Conservation (phyloP, 2,888 invertebrate species). For the Pterobdella sp. region DNA sequence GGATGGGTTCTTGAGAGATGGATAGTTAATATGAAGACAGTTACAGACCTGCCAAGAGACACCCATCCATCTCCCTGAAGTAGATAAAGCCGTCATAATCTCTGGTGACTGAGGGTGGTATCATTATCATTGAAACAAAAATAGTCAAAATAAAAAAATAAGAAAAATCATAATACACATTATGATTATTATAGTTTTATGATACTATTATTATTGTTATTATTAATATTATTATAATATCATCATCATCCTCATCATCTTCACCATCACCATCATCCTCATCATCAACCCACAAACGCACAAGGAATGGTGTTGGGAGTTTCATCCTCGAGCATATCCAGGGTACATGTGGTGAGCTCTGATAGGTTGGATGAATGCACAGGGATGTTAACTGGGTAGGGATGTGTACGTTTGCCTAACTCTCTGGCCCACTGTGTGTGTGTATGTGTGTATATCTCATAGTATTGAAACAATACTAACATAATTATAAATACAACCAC, state of each 20-base stretch:
- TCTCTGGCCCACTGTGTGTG: constrained; percentile 69
- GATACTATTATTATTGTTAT: too few relatives aligned
- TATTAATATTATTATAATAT: neutral
- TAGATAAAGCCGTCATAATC: constrained; percentile 64
- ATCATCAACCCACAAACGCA: neutral
- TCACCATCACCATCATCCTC: neutral
- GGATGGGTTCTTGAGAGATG: neutral
- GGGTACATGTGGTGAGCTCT: constrained; percentile 77
- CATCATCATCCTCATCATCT: neutral
- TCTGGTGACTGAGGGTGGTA: constrained; percentile 55
- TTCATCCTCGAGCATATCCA: constrained; percentile 44
- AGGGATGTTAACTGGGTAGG: constrained; percentile 72
- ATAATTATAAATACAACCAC: neutral
- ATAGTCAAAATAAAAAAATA: too few relatives aligned
- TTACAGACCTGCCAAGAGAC: constrained; percentile 60
- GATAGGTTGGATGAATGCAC: constrained; percentile 89
- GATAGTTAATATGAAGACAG: too few relatives aligned
- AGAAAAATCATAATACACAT: too few relatives aligned
- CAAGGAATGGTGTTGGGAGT: constrained; percentile 18
- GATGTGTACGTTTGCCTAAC: constrained; percentile 75
- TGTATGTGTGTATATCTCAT: neutral
- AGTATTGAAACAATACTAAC: neutral
- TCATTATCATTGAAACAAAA: too few relatives aligned
- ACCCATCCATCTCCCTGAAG: constrained; percentile 64
- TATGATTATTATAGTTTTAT: too few relatives aligned